Evolutionary conservation across 2,113 vertebrate genomes (phyloP).

Genomic region (Monopterus albus): DNA sequence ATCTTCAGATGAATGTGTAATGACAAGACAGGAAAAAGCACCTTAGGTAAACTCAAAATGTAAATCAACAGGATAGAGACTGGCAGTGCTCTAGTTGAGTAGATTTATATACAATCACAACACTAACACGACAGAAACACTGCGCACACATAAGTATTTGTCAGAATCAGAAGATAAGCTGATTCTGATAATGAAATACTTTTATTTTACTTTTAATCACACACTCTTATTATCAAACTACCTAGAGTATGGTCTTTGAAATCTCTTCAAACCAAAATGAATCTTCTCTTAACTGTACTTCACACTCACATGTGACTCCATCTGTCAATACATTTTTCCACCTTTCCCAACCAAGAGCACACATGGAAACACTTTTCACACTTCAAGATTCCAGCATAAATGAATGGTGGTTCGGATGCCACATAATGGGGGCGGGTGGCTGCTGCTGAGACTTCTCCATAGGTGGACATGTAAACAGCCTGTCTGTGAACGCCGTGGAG

Average conservation of each 20-base stretch:
- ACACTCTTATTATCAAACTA: no score
- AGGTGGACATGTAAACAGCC: conserved; percentile 48
- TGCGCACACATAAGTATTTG: no score
- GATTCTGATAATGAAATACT: no score
- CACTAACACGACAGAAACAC: no score
- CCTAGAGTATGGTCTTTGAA: background rate
- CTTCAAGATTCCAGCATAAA: background rate
- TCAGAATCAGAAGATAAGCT: no score
- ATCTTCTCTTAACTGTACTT: background rate
- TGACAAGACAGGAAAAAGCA: no score
- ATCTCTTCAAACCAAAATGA: background rate
- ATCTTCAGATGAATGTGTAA: no score
- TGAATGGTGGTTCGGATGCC: background rate
- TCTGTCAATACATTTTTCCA: background rate
- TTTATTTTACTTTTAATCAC: no score
- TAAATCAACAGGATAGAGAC: no score
- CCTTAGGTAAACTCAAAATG: no score
- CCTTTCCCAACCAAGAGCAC: background rate
- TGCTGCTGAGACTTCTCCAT: conserved; percentile 1
- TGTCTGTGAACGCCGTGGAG: conserved; percentile 23
- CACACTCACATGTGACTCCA: background rate
- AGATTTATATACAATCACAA: no score
- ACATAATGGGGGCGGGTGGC: background rate
- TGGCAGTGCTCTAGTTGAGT: no score
- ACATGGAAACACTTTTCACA: background rate